Base-by-base conservation (phyloP, 2,113 vertebrate genomes). In the Phycodurus eques region DNA sequence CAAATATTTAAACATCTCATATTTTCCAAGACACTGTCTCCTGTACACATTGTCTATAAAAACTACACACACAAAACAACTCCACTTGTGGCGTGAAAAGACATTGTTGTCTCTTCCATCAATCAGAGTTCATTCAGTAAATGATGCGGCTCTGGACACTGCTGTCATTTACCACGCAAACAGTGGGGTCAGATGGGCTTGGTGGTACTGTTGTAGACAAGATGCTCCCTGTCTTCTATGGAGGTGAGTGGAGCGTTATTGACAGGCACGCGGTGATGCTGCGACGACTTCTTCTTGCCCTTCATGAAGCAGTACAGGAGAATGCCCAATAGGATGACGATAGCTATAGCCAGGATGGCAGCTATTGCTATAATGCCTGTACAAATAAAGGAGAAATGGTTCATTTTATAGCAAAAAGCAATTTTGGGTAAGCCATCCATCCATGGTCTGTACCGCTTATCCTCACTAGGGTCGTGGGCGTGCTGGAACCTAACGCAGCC, bases 171-270 rank as follows among this genome's bases (percentile, higher is more conserved):
- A 70, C 27, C 15, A 66, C 11, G 19, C 22, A 14, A 8, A 72
- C 9, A 0, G 5, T 46, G 70, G 70, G 64, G 56, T 98, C 95
- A 98, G 85, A 98, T 92, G 75, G 96, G 95, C 69, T 94, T 97
- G 78, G 96, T 98, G 33, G 94, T 92, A 82, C 86, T 94, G 83
- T 95, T 95, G 86, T 97, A 98, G 77, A 98, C 95, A 61, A 96
- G 91, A 60, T 87, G 94, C 63, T 97, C 94, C 0, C 90, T 94
- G 90, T 98, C 94, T 73, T 95, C 95, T 0, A 92, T 74, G 51
- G 91, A 91, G 57, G 85, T 91, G 27, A 93, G 73, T 0, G 92
- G 93, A 49, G 88, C 89, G 74, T 89, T 94, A 73, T 93, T 93
- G 0, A 90, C 88, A 0, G 93, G 92, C 9, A 94, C 49, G 0